These are phyloP conservation scores for Melikaiella ostensackeni DNA, from an alignment of 2,888 invertebrate genomes.

Conservation along the genomic window DNA sequence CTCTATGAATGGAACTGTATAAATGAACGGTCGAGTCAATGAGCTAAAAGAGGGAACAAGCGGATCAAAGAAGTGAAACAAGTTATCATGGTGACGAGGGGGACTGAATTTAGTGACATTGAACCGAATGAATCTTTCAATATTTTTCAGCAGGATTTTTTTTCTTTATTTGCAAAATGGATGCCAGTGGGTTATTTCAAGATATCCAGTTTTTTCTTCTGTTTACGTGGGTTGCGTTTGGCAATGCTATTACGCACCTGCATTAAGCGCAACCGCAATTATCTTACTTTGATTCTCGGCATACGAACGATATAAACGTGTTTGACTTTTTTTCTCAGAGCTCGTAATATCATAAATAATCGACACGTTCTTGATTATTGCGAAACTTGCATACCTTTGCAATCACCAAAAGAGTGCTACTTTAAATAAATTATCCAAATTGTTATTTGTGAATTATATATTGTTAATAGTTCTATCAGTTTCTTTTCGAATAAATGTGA, in stretches of 20 bases:
- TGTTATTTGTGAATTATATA: too few species aligned
- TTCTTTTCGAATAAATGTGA: too few species aligned
- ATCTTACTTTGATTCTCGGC: background rate
- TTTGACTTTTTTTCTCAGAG: background rate
- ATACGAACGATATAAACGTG: background rate
- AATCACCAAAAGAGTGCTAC: constrained; percentile 44
- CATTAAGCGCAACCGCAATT: constrained; percentile 6
- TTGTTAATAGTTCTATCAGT: too few species aligned
- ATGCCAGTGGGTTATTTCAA: background rate
- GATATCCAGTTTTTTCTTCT: background rate
- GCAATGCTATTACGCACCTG: constrained; percentile 6
- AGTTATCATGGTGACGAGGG: constrained; percentile 48
- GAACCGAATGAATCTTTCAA: constrained; percentile 71
- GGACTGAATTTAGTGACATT: constrained; percentile 69
- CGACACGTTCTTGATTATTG: background rate
- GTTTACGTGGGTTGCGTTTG: constrained; percentile 11
- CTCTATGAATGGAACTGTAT: constrained; percentile 34
- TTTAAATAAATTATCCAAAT: background rate
- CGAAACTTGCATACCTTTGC: constrained; percentile 43
- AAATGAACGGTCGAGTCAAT: constrained; percentile 57
- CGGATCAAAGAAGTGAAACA: constrained; percentile 47
- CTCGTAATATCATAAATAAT: constrained; percentile 2
- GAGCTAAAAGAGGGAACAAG: constrained; percentile 49
- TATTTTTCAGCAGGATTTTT: constrained; percentile 38
- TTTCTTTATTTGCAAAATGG: too few species aligned